Base-by-base conservation (phyloP, 2,797 vertebrate genomes). In the Merluccius polli region DNA sequence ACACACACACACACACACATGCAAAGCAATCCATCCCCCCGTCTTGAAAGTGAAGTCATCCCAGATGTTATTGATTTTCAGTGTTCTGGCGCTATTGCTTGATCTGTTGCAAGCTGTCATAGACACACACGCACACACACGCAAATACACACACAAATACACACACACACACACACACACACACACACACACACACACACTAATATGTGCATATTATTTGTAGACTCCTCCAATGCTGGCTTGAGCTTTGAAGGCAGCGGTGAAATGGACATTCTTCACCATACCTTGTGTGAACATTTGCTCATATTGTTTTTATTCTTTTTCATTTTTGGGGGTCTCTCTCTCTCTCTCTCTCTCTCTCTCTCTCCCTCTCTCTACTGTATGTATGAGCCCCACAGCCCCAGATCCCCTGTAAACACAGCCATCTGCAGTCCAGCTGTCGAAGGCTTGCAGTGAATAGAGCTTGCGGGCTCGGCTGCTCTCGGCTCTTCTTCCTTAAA, bases 361-460 rank as follows among this genome's bases (percentile, higher is more conserved):
- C 21, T 27, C 32, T n/a, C 35, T 16, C 70, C 35, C 70, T 24
- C 32, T 38, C 32, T 71, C 70, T 63, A 63, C 52, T 63, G 52
- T 63, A 27, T 27, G n/a, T 63, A 63, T 10, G n/a, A 63, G n/a
- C 8, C 68, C 29, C 21, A 31, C 2, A 70, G 68, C 68, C 68
- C 68, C 48, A 63, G 29, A 18, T 32, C 67, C 67, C 24, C 33
- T 27, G 13, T 72, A 41, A 72, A 72, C 71, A 72, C 71, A 27
- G 52, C 52, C 52, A 73, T 73, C 38, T 48, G 72, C 41, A 73
- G 72, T 18, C 38, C 72, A 73, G 72, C 72, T 73, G 71, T 71
- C 32, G 38, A 12, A 29, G 33, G 24, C 7, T 15, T 24, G 38
- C 38, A 73, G 71, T 36, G 36, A 27, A 24, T 15, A 48, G 71